Percentiles rank a stretch among this genome's conserved stretches.
Conservation (phyloP, 2,888 invertebrate genomes). For the Lymantria monacha region DNA sequence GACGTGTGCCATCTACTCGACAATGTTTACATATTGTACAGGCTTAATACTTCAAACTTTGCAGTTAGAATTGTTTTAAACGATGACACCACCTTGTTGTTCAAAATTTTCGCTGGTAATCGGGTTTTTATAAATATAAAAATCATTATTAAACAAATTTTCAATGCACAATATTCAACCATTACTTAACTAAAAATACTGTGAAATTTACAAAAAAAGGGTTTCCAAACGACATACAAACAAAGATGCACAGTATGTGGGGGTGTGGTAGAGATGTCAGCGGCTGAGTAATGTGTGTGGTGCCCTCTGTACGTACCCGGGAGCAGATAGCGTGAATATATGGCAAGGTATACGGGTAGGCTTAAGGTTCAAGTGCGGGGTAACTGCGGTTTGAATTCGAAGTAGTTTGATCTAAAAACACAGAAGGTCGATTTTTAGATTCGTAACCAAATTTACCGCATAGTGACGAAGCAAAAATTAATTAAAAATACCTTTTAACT, state of each 20-base stretch:
- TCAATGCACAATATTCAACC: background rate
- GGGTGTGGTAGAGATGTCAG: conserved; percentile 33
- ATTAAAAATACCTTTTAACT: no score
- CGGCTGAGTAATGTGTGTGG: conserved; percentile 31
- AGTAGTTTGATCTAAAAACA: conserved; percentile 1
- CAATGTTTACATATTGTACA: no score
- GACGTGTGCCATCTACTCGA: no score
- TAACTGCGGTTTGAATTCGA: conserved; percentile 7
- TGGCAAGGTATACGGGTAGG: conserved; percentile 11
- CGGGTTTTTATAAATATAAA: no score
- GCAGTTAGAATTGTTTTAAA: no score
- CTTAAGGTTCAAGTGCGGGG: conserved; percentile 11
- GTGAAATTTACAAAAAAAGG: conserved; percentile 8
- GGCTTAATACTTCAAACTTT: no score
- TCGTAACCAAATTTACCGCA: no score
- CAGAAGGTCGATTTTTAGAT: no score
- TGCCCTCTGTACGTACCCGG: conserved; percentile 17
- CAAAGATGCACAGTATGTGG: conserved; percentile 23
- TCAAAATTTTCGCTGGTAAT: no score
- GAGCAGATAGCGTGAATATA: conserved; percentile 32
- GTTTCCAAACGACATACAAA: conserved; percentile 22
- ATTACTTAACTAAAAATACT: background rate
- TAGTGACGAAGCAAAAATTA: no score
- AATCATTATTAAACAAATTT: no score
- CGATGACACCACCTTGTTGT: no score